Evolutionary conservation across 2,888 invertebrate species (phyloP).

Genomic region (Morpho deidamia): DNA sequence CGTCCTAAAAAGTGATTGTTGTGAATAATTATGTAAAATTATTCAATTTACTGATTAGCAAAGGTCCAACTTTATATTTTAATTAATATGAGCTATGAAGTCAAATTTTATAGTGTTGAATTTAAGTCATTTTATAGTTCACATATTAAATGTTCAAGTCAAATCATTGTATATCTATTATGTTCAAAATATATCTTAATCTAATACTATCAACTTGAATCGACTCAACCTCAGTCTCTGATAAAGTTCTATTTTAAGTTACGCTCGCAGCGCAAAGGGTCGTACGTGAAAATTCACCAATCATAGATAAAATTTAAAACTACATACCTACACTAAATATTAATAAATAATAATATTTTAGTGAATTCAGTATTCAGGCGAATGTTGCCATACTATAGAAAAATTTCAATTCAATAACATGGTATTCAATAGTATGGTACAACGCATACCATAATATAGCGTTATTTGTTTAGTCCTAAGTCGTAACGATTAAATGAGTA

Average conservation of each 20-base stretch:
- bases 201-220: conserved; percentile 23
- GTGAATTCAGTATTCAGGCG: no score
- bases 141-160: no score
- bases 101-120: not conserved
- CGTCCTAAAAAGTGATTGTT: not conserved
- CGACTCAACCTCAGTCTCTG: conserved; percentile 50
- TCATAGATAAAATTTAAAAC: not conserved
- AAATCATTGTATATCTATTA: not conserved
- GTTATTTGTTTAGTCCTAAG: no score
- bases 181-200: conserved; percentile 11
- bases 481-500: no score
- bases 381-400: no score
- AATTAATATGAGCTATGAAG: not conserved
- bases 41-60: not conserved
- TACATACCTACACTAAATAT: no score
- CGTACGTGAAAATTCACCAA: conserved; percentile 35
- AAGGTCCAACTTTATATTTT: conserved; percentile 2
- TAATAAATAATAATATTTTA: no score
- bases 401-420: no score
- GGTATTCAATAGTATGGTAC: no score
- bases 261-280: conserved; percentile 29
- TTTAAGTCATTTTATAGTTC: no score
- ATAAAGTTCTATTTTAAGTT: conserved; percentile 63
- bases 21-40: conserved; percentile 4
- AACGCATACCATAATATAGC: no score